phyloP scores from a whole-genome alignment of 1,140 invertebrate genomes.

The Euwallacea similis region DNA sequence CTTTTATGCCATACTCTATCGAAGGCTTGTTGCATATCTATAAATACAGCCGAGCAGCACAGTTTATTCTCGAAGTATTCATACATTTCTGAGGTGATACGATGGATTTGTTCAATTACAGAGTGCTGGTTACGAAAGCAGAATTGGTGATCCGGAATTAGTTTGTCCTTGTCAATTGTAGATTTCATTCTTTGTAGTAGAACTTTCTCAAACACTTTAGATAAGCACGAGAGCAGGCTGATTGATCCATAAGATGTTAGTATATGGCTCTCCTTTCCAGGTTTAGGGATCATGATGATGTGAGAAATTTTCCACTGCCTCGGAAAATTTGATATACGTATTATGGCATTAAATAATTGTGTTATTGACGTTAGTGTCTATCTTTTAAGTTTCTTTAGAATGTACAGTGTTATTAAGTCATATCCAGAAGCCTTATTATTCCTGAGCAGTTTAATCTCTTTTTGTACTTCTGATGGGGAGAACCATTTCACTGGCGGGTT shows the following conservation, averaged over 20 bases:
- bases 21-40: background rate
- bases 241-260: background rate
- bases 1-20: slow-evolving; percentile 7
- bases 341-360: slow-evolving; percentile 4
- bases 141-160: slow-evolving; percentile 4
- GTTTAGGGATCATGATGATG: background rate
- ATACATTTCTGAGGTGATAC: background rate
- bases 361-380: background rate
- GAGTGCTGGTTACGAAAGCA: background rate
- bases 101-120: background rate
- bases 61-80: background rate
- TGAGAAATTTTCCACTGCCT: background rate
- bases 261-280: background rate
- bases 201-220: background rate
- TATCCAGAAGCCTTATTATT: background rate
- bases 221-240: background rate
- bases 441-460: slow-evolving; percentile 6
- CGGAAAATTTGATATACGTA: background rate
- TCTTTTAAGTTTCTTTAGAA: slow-evolving; percentile 1
- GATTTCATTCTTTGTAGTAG: background rate
- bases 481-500: too few species aligned
- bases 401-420: background rate
- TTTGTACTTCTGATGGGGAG: too few species aligned
- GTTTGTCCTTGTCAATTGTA: background rate
- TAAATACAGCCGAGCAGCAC: background rate